Conservation (phyloP, 2,797 vertebrate species). For the Spinus olivaceus region DNA sequence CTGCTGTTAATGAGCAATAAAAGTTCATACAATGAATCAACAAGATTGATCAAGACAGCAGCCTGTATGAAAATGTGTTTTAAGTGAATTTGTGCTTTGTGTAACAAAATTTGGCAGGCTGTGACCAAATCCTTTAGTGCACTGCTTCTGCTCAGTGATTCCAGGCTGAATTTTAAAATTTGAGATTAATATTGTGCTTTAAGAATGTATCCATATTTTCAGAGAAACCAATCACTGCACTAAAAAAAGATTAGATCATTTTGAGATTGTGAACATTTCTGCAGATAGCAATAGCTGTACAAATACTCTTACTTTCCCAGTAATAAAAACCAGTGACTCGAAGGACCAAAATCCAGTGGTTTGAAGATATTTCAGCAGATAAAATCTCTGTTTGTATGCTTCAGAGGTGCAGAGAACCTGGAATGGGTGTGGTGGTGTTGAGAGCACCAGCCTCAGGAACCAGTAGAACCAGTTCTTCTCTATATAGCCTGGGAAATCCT, state of each 20-base stretch:
- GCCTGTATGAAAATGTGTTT: neutral
- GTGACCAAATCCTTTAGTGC: neutral
- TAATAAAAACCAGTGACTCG: neutral
- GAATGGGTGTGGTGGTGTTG: conserved; percentile 30
- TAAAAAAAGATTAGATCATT: neutral
- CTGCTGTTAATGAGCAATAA: neutral
- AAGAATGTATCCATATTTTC: neutral
- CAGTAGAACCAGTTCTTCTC: conserved; percentile 45
- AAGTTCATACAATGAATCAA: neutral
- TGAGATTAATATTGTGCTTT: neutral
- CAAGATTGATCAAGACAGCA: neutral
- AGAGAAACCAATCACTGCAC: neutral
- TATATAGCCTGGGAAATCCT: conserved; percentile 36
- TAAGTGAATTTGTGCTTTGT: neutral
- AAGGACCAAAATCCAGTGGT: neutral
- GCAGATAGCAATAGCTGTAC: neutral
- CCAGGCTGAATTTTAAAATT: neutral
- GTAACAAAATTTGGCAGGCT: neutral
- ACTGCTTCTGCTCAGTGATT: neutral
- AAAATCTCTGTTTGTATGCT: conserved; percentile 34
- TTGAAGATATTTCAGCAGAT: conserved; percentile 13
- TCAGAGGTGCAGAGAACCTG: neutral
- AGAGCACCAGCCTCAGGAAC: conserved; percentile 27
- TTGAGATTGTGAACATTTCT: neutral
- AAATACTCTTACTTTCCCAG: neutral